phyloP scores from a whole-genome alignment of 2,113 vertebrate genomes.

The Atrichornis clamosus region DNA sequence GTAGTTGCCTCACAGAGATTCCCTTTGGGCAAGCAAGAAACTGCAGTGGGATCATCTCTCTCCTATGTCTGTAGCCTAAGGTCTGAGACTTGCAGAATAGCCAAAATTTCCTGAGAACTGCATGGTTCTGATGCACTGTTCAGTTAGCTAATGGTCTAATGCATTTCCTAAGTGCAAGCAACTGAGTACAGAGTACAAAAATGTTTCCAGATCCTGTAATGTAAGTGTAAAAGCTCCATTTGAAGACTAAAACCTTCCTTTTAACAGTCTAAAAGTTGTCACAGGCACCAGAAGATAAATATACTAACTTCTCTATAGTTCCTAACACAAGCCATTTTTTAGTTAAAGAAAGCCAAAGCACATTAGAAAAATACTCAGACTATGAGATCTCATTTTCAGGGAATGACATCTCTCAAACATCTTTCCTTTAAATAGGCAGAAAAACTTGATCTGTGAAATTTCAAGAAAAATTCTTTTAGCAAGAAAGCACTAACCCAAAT shows the following conservation, averaged over 20 bases:
- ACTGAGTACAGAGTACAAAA: neutral
- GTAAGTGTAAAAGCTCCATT: neutral
- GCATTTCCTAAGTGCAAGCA: neutral
- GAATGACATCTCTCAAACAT: neutral
- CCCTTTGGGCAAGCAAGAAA: neutral
- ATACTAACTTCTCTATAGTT: neutral
- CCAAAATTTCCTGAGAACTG: neutral
- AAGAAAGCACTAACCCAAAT: neutral
- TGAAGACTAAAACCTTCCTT: neutral
- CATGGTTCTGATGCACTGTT: neutral
- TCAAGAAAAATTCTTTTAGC: neutral
- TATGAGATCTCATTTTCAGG: neutral
- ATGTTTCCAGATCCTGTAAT: neutral
- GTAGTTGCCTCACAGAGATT: accelerated
- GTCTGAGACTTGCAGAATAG: neutral
- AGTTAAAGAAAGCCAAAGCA: neutral
- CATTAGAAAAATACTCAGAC: neutral
- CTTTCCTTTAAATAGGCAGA: neutral
- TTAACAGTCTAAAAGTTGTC: neutral
- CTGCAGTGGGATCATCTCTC: neutral
- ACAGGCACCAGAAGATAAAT: neutral
- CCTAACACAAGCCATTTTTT: neutral
- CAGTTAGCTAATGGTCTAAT: neutral
- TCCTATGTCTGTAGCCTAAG: neutral
- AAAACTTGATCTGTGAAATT: neutral